Percentiles rank a stretch among this genome's conserved stretches.
Evolutionary conservation across 1,140 invertebrate species (phyloP).

Genomic region (Harpegnathos saltator): DNA sequence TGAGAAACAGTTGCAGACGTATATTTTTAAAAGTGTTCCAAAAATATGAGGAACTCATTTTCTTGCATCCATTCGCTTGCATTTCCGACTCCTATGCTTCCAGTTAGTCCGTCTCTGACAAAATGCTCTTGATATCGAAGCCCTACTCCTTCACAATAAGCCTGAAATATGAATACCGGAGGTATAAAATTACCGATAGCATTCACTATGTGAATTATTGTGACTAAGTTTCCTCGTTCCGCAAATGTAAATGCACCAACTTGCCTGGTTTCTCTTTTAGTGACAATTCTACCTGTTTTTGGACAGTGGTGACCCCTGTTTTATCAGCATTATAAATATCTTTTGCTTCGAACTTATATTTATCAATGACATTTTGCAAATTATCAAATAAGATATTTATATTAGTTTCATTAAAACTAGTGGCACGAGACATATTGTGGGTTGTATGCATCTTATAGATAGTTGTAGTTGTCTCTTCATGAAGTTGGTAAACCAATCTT

Average conservation of each 20-base stretch:
- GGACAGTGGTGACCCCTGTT: not conserved
- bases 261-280: not conserved
- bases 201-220: not conserved
- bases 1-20: too few species aligned
- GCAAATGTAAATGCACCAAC: not conserved
- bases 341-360: not conserved
- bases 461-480: not conserved
- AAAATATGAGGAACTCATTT: too few species aligned
- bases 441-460: not conserved
- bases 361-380: not conserved
- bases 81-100: too few species aligned
- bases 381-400: not conserved
- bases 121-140: conserved; percentile 2
- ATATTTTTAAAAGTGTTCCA: too few species aligned
- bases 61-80: too few species aligned
- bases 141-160: too few species aligned
- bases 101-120: too few species aligned
- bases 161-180: not conserved
- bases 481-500: not conserved
- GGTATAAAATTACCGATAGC: not conserved
- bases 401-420: conserved; percentile 5
- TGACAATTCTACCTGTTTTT: not conserved
- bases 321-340: not conserved
- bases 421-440: not conserved
- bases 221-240: not conserved